These are phyloP conservation scores for Diploptera punctata DNA, from an alignment of 2,888 invertebrate genomes.

Conservation along the genomic window DNA sequence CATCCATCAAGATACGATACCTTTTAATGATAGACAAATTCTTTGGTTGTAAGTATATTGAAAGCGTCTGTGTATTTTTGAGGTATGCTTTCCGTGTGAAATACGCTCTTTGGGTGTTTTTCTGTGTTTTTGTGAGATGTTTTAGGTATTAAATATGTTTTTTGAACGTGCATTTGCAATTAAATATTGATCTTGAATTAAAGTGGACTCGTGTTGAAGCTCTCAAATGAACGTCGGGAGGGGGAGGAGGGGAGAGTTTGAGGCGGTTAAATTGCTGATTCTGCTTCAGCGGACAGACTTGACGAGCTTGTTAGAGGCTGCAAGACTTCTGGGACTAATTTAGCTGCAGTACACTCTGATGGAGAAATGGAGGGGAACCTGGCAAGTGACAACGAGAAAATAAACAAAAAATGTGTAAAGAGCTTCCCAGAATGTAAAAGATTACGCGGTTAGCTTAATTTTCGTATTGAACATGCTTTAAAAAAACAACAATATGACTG, in stretches of 20 bases:
- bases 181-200: not conserved
- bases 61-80: too few relatives aligned
- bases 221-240: not conserved
- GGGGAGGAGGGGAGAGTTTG: not conserved
- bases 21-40: too few relatives aligned
- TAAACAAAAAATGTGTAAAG: not conserved
- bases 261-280: not conserved
- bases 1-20: too few relatives aligned
- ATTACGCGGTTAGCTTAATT: not conserved
- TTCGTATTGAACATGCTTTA: too few relatives aligned
- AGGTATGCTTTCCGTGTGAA: too few relatives aligned
- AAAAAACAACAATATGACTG: too few relatives aligned
- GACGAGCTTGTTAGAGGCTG: not conserved
- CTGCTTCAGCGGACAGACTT: not conserved
- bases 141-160: too few relatives aligned
- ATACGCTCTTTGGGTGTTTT: too few relatives aligned
- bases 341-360: not conserved
- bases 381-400: not conserved
- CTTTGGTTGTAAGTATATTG: too few relatives aligned
- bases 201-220: not conserved
- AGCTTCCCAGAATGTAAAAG: not conserved
- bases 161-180: too few relatives aligned
- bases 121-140: too few relatives aligned
- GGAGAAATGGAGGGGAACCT: not conserved
- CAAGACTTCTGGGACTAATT: not conserved